Evolutionary conservation across 2,888 invertebrate species (phyloP).

Genomic region (Lysandra coridon): DNA sequence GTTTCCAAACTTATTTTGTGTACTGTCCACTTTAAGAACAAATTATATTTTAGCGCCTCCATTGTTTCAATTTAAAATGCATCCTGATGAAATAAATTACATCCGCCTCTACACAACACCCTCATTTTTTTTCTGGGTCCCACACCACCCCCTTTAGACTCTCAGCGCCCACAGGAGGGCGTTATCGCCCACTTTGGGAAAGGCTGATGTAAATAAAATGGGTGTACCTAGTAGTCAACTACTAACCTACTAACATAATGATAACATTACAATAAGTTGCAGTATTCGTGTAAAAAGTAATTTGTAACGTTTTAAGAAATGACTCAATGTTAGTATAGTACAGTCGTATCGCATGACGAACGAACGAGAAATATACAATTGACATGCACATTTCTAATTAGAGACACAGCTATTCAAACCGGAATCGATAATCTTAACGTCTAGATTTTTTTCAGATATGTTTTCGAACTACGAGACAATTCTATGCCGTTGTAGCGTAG

Average conservation of each 20-base stretch:
- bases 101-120: too few relatives aligned
- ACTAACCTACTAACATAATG: not conserved
- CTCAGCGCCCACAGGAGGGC: too few relatives aligned
- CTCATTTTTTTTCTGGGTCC: too few relatives aligned
- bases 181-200: too few relatives aligned
- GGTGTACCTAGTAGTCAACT: not conserved
- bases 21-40: too few relatives aligned
- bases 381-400: slow-evolving; percentile 15
- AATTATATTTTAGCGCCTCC: too few relatives aligned
- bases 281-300: slow-evolving; percentile 1
- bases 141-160: too few relatives aligned
- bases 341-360: slow-evolving; percentile 2
- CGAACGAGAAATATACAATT: slow-evolving; percentile 19
- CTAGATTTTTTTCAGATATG: not conserved
- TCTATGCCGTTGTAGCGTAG: too few relatives aligned
- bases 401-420: not conserved
- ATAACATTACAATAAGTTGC: not conserved
- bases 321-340: slow-evolving; percentile 7
- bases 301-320: slow-evolving; percentile 14
- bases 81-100: too few relatives aligned
- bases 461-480: not conserved
- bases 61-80: too few relatives aligned
- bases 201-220: too few relatives aligned
- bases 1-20: too few relatives aligned
- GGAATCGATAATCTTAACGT: not conserved